Percentiles rank a stretch among this genome's conserved stretches.
These are phyloP conservation scores for Chymomyza caudatula DNA, from an alignment of 2,888 invertebrate genomes.

Conservation along the genomic window DNA sequence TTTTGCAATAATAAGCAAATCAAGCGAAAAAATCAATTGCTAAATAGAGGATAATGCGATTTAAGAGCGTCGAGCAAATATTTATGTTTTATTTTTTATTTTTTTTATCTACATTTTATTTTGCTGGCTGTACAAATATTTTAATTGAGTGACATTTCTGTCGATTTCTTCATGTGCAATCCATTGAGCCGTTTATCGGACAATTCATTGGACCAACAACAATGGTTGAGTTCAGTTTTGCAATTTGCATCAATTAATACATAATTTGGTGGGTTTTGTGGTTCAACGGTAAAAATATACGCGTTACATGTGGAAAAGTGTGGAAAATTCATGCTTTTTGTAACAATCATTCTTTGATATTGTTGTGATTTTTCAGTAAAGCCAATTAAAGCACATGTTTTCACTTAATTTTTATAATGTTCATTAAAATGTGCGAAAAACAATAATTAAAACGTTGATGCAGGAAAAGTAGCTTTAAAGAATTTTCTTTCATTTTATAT, in stretches of 20 bases:
- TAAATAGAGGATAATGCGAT: background rate
- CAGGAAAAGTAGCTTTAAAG: background rate
- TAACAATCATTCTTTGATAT: too few species aligned
- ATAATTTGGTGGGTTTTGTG: conserved; percentile 11
- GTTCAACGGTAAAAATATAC: background rate
- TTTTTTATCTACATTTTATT: conserved; percentile 14
- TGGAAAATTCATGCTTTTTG: background rate
- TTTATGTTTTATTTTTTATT: conserved; percentile 26
- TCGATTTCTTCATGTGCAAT: background rate
- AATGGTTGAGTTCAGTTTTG: conserved; percentile 9
- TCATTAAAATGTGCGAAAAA: conserved; percentile 13
- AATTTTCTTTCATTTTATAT: too few species aligned
- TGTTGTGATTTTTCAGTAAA: background rate
- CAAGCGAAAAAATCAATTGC: conserved; percentile 39
- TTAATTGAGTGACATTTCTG: background rate
- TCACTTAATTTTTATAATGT: conserved; percentile 33
- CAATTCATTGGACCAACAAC: background rate
- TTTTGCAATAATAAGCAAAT: conserved; percentile 44
- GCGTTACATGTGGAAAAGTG: conserved; percentile 29
- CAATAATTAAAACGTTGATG: background rate
- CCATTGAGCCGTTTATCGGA: background rate
- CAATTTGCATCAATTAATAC: conserved; percentile 39
- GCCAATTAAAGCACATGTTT: conserved; percentile 33
- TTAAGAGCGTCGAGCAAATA: background rate
- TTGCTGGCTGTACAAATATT: background rate